Percentiles rank a stretch among this genome's conserved stretches.
phyloP scores from a whole-genome alignment of 2,888 invertebrate genomes.

The Lissocephala sabroskyi region DNA sequence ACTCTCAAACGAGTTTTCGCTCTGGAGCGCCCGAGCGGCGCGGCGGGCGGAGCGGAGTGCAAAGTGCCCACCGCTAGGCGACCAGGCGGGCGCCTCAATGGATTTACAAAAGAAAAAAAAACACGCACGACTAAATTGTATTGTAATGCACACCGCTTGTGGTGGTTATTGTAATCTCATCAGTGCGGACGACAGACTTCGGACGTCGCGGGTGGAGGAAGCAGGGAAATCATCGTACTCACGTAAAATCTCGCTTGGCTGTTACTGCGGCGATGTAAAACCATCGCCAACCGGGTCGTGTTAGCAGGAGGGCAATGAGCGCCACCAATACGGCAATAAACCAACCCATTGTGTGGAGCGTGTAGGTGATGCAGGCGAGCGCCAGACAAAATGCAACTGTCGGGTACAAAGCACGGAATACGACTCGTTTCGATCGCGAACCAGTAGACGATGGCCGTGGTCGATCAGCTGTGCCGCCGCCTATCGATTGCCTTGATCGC shows the following conservation, averaged over 20 bases:
- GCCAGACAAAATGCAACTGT: conserved; percentile 73
- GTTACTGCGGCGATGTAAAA: conserved; percentile 83
- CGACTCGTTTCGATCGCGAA: conserved; percentile 38
- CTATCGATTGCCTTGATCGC: too few relatives aligned
- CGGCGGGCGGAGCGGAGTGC: conserved; percentile 9
- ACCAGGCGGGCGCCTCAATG: conserved; percentile 28
- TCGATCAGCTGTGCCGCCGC: conserved; percentile 30
- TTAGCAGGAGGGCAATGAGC: conserved; percentile 78
- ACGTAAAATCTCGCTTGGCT: conserved; percentile 79
- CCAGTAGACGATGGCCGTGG: conserved; percentile 33
- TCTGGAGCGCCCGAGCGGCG: not conserved
- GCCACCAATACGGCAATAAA: conserved; percentile 80
- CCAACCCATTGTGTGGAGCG: conserved; percentile 70
- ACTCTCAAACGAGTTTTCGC: conserved; percentile 6
- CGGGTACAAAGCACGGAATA: conserved; percentile 66
- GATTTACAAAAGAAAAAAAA: conserved; percentile 46
- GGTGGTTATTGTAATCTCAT: conserved; percentile 50
- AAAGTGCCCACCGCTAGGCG: conserved; percentile 24
- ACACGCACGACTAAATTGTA: conserved; percentile 49
- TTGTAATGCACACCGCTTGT: conserved; percentile 52
- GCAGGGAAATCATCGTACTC: conserved; percentile 45
- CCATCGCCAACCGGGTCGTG: conserved; percentile 83
- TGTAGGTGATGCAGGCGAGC: conserved; percentile 73
- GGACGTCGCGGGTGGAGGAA: not conserved
- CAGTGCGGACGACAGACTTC: conserved; percentile 12